These are phyloP conservation scores for Anguilla obscura DNA, from an alignment of 2,797 vertebrate genomes.

Conservation along the genomic window DNA sequence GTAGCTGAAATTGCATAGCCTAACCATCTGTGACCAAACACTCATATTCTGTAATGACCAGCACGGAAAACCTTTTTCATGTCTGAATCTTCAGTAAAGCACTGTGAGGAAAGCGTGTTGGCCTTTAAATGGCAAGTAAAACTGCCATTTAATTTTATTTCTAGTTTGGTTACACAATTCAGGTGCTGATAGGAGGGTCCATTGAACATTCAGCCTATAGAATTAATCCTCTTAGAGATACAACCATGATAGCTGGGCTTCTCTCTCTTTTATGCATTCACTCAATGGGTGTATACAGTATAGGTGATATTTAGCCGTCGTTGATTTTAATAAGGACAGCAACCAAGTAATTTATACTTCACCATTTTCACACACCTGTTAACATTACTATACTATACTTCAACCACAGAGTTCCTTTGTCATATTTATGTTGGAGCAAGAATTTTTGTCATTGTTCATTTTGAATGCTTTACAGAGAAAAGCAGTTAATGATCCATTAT, in stretches of 20 bases:
- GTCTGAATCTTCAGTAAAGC: background rate
- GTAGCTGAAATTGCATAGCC: conserved; percentile 4
- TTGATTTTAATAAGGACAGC: background rate
- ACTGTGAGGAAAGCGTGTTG: background rate
- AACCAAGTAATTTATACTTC: background rate
- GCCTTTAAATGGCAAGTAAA: background rate
- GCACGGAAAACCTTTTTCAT: background rate
- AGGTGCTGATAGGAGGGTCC: background rate
- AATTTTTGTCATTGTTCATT: background rate
- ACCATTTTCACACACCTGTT: background rate
- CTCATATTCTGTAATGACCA: conserved; percentile 7
- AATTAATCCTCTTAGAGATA: background rate
- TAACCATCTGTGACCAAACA: conserved; percentile 19
- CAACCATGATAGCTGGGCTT: background rate
- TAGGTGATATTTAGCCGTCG: too few relatives aligned
- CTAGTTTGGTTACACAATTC: background rate
- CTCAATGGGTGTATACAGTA: background rate
- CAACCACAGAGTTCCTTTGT: background rate
- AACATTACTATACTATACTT: background rate
- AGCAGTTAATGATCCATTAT: background rate
- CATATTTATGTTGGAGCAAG: background rate
- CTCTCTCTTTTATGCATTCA: background rate
- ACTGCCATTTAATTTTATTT: conserved; percentile 1
- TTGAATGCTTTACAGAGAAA: background rate
- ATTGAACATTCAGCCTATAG: background rate